Base-by-base conservation (phyloP, 2,797 vertebrate species). In the Phrynocephalus vlangalii region DNA sequence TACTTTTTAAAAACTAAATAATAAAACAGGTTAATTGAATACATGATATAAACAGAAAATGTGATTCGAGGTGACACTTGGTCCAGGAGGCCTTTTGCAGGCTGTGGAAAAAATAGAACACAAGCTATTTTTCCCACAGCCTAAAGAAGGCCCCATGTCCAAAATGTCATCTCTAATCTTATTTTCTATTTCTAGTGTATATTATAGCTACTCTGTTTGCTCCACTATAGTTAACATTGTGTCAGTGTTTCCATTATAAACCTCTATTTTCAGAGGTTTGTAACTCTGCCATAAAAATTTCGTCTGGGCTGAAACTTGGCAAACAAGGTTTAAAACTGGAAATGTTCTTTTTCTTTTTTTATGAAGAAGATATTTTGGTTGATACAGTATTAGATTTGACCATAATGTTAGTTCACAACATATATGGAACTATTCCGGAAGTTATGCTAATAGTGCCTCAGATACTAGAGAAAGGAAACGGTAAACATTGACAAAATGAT, bases 141-240 rank as follows among this genome's bases (percentile, higher is more conserved):
- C 72, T 76, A 50, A 87, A 85, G 70, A 94, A 94, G 90, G 87
- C 86, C 88, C 91, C 87, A n/a, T 85, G 44, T 93, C 75, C 79
- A 92, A 94, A 95, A 89, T 92, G 84, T 95, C 93, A 95, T 86
- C 91, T 94, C 93, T 95, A 94, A 94, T 94, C 93, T 93, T 83
- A 50, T 90, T 91, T 92, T 89, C 91, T 94, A 86, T 87, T 95
- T 94, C 87, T 72, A 91, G 91, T 76, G 73, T 87, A 30, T 82
- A 86, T 94, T 89, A 90, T 83, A 85, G 38, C 56, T 71, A 75
- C 83, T 33, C 22, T 91, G 38, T 90, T 86, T 88, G 88, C 84
- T 63, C 86, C 30, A 0, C 70, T 85, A 9, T 10, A 92, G 88
- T 90, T 94, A 91, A 95, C 88, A 30, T 0, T 1, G 72, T 94